Evolutionary conservation across 2,113 vertebrate species (phyloP).

Genomic region (Elachura formosa): DNA sequence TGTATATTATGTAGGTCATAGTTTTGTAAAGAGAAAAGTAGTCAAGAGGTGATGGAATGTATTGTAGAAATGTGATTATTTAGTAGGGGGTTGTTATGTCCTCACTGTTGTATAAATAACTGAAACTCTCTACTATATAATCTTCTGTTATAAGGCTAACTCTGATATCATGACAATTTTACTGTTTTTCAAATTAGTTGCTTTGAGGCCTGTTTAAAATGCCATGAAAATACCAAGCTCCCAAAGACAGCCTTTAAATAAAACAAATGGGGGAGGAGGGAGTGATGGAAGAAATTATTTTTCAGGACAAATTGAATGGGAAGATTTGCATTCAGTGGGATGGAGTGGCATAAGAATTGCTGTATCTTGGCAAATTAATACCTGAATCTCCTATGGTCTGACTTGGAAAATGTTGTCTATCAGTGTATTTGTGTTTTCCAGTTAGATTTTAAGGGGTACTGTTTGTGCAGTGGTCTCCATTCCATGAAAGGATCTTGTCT

Average conservation of each 20-base stretch:
- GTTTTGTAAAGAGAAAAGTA: conserved; percentile 70
- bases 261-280: not conserved
- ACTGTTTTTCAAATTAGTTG: conserved; percentile 54
- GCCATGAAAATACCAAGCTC: conserved; percentile 67
- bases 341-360: conserved; percentile 35
- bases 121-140: conserved; percentile 69
- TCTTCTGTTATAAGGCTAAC: conserved; percentile 73
- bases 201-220: conserved; percentile 65
- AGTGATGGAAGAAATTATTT: not conserved
- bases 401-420: conserved; percentile 46
- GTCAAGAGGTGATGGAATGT: conserved; percentile 69
- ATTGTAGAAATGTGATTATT: conserved; percentile 72
- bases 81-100: conserved; percentile 69
- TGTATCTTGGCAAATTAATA: conserved; percentile 38
- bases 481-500: conserved; percentile 8
- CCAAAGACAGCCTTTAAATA: conserved; percentile 66
- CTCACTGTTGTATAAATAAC: conserved; percentile 69
- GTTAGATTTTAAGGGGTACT: not conserved
- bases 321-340: conserved; percentile 15
- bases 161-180: conserved; percentile 76
- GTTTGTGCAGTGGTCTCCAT: not conserved
- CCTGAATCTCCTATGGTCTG: not conserved
- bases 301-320: conserved; percentile 7
- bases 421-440: conserved; percentile 20
- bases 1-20: conserved; percentile 70